Evolutionary conservation across 2,113 vertebrate genomes (phyloP), one percentile per base, ranked within the genome.

Genomic region (Cettia cetti): DNA sequence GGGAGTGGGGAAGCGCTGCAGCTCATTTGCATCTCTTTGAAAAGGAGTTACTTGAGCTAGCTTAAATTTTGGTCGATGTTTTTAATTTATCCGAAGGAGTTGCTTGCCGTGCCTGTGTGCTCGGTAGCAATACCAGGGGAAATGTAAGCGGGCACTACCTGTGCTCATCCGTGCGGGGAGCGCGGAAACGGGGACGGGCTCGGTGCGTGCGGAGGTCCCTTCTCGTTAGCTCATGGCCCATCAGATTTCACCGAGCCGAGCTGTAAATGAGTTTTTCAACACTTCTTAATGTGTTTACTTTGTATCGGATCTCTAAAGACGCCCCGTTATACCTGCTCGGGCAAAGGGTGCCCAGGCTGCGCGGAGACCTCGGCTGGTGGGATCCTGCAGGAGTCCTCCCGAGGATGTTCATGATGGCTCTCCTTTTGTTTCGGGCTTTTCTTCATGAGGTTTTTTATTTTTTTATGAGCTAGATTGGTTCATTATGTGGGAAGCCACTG

Each of bases 41-140:
- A 85, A 92, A 87, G 50, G 45, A 79, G 39, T 40, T 83, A 35
- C 60, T 82, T 79, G 76, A 86, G 71, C 59, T 75, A 45, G 33
- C 78, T 82, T 57, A 52, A 57, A 22, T 82, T 88, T 92, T 60
- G 90, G 64, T 83, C n/a, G 17, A 20, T 92, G 68, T 68, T 94
- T 88, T 84, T 71, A 40, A 61, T 89, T 71, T 56, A 49, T 60
- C 56, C 4, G 4, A 74, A 72, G 21, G 49, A 86, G 69, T 56
- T 68, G n/a, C 15, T 70, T 88, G 50, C 79, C 5, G 1, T 78
- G 56, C 60, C 59, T 40, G 42, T 33, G 26, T 2, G 2, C 78
- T 2, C 3, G 1, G 47, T 42, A 5, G 42, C 18, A 26, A 70
- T 12, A 60, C 56, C 52, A 23, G 63, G 59, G 3, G 26, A 57